These are phyloP conservation scores for Drosophila helvetica DNA, from an alignment of 2,888 invertebrate species.

Conservation along the genomic window DNA sequence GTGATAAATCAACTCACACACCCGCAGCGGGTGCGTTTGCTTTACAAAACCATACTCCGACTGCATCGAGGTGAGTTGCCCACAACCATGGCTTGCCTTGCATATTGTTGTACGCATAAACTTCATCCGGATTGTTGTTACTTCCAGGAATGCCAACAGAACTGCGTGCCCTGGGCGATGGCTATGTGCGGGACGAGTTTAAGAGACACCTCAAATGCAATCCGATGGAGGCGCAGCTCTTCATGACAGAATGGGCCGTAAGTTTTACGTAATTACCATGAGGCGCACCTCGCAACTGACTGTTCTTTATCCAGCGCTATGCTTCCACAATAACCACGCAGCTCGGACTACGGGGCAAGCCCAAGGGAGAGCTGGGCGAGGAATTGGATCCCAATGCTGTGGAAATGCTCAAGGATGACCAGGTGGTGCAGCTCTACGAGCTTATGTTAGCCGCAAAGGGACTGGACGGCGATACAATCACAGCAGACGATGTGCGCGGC, in stretches of 20 bases:
- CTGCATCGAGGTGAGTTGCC: constrained; percentile 87
- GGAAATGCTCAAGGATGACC: constrained; percentile 91
- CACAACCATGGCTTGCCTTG: not conserved
- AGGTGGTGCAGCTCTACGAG: constrained; percentile 93
- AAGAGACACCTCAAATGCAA: constrained; percentile 91
- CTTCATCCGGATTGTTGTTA: not conserved
- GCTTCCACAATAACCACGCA: constrained; percentile 90
- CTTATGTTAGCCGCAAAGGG: constrained; percentile 89
- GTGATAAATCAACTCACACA: constrained; percentile 84
- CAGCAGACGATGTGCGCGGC: constrained; percentile 65
- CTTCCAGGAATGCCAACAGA: constrained; percentile 87
- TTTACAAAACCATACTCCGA: constrained; percentile 92
- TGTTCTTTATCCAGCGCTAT: constrained; percentile 87
- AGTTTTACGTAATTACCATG: constrained; percentile 49
- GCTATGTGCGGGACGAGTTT: constrained; percentile 93
- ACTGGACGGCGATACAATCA: constrained; percentile 73
- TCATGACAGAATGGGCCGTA: constrained; percentile 96
- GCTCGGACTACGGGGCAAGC: constrained; percentile 88
- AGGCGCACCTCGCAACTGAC: not conserved
- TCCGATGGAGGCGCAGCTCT: constrained; percentile 88
- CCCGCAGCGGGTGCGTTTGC: constrained; percentile 87
- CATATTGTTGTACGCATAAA: not conserved
- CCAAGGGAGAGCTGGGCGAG: constrained; percentile 87
- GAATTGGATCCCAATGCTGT: constrained; percentile 87
- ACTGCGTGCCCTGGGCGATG: constrained; percentile 89